Evolutionary conservation across 2,797 vertebrate genomes (phyloP).

Genomic region (Pseudochirops cupreus): DNA sequence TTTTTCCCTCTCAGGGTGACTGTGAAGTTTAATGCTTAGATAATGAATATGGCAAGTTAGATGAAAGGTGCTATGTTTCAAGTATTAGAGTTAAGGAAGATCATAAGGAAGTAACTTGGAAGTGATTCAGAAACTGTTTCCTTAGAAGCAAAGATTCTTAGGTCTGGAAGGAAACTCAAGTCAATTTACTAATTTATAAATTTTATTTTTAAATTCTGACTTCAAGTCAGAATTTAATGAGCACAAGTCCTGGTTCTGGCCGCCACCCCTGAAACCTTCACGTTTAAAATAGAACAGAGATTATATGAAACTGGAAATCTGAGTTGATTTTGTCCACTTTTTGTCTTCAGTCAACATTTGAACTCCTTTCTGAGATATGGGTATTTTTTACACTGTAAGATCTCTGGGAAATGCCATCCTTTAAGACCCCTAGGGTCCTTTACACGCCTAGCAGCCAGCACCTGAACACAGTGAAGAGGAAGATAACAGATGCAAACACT

Average conservation of each 20-base stretch:
- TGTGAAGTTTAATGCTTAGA: neutral
- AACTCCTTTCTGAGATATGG: neutral
- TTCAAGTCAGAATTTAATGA: no score
- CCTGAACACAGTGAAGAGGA: neutral
- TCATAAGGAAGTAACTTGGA: neutral
- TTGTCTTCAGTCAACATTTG: neutral
- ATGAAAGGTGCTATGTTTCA: neutral
- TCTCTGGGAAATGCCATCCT: neutral
- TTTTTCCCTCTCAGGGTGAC: neutral
- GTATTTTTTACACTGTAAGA: neutral
- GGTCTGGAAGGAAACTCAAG: neutral
- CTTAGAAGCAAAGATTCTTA: neutral
- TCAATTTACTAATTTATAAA: neutral
- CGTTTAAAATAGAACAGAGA: neutral
- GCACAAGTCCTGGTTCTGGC: neutral
- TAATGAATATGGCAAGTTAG: neutral
- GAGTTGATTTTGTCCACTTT: neutral
- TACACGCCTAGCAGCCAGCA: neutral
- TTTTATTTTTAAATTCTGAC: neutral
- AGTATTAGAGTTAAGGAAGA: neutral
- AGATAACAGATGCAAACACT: neutral
- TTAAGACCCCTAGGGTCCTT: neutral
- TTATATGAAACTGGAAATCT: neutral
- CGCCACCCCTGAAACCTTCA: neutral
- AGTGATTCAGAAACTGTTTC: neutral